Evolutionary conservation across 2,888 invertebrate species (phyloP).

Genomic region (Spicauda simplicius): DNA sequence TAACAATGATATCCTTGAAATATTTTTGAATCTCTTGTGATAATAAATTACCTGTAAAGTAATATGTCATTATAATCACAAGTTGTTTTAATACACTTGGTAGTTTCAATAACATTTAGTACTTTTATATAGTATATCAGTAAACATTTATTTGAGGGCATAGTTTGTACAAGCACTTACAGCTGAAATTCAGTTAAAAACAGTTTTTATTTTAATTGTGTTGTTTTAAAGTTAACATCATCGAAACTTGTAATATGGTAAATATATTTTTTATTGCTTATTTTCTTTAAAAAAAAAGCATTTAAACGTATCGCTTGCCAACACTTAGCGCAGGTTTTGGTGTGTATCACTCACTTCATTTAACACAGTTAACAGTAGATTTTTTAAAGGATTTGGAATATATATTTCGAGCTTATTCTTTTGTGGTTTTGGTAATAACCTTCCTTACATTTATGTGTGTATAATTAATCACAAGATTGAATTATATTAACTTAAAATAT

Average conservation of each 20-base stretch:
- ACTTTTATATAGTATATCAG: too few species aligned
- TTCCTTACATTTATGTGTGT: not conserved
- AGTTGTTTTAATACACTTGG: too few species aligned
- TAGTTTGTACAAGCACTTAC: too few species aligned
- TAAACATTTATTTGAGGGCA: too few species aligned
- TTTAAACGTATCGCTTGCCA: not conserved
- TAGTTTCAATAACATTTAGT: too few species aligned
- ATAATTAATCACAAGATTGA: not conserved
- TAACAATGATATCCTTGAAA: too few species aligned
- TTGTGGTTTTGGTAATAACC: not conserved
- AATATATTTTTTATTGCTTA: not conserved
- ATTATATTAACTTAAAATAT: not conserved
- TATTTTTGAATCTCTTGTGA: too few species aligned
- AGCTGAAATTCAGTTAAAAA: not conserved
- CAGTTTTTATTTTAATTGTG: not conserved
- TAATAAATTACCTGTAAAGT: too few species aligned
- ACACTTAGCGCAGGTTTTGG: not conserved
- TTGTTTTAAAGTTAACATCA: not conserved
- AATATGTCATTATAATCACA: too few species aligned
- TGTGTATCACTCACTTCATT: not conserved
- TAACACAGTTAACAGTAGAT: not conserved
- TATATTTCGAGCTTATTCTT: not conserved
- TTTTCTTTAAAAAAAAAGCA: not conserved
- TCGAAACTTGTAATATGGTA: not conserved
- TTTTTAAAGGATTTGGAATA: not conserved